Conservation (phyloP, 2,888 invertebrate species). For the Amphipoea lucens region DNA sequence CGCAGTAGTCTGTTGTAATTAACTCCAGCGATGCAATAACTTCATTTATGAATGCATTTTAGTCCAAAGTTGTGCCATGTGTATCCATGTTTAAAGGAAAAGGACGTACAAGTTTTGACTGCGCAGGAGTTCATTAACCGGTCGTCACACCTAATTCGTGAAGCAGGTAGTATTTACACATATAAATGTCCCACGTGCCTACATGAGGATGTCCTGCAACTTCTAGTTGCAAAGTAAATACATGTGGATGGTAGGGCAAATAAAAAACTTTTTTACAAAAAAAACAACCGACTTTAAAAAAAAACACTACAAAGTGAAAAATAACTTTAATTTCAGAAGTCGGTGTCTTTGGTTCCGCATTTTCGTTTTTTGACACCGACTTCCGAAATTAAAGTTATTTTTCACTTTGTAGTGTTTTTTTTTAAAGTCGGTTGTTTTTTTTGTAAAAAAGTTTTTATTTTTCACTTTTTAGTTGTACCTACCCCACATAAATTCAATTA, state of each 20-base stretch:
- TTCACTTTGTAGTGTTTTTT: no score
- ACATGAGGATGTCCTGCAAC: not conserved
- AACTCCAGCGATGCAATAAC: not conserved
- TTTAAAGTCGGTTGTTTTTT: no score
- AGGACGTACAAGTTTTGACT: slow-evolving; percentile 28
- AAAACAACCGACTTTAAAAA: no score
- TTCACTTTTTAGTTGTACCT: no score
- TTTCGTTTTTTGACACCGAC: no score
- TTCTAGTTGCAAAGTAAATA: not conserved
- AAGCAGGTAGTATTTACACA: slow-evolving; percentile 35
- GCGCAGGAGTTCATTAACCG: slow-evolving; percentile 52
- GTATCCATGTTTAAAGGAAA: slow-evolving; percentile 24
- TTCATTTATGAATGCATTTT: not conserved
- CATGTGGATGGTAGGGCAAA: not conserved
- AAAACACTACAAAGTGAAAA: no score
- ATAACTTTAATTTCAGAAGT: no score
- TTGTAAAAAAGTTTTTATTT: no score
- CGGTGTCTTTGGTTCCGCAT: no score
- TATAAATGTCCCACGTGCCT: slow-evolving; percentile 1
- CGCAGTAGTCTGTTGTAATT: not conserved
- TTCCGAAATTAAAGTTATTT: no score
- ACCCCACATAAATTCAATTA: no score
- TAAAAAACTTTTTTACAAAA: no score
- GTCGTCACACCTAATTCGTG: slow-evolving; percentile 54
- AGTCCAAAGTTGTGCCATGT: not conserved